A percentile compares a stretch with the other conserved stretches of the same genome.
Conservation (phyloP, 2,113 vertebrate genomes). For the Dolichallabes microphthalmus region DNA sequence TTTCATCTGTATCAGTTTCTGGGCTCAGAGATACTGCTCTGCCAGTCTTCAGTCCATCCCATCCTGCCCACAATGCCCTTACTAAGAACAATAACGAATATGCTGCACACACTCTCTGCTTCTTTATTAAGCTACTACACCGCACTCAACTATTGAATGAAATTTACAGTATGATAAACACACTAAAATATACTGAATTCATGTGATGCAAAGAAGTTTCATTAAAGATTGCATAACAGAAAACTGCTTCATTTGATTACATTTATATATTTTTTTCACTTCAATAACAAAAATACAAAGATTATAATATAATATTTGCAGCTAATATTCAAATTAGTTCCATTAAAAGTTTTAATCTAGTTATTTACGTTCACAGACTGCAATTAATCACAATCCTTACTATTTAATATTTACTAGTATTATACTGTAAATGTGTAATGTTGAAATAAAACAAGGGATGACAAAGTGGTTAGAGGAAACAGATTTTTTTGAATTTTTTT, state of each 20-base stretch:
- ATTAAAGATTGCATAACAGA: not conserved
- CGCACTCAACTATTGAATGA: not conserved
- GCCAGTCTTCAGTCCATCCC: slow-evolving; percentile 18
- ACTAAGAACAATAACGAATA: slow-evolving; percentile 11
- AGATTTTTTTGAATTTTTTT: too few relatives aligned
- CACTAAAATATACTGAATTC: not conserved
- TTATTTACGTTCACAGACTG: too few relatives aligned
- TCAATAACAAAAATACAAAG: not conserved
- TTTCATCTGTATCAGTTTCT: slow-evolving; percentile 33
- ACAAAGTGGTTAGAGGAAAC: too few relatives aligned
- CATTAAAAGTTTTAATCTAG: too few relatives aligned
- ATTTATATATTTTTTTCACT: not conserved
- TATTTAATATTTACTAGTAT: too few relatives aligned
- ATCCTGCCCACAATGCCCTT: slow-evolving; percentile 17
- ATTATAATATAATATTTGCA: not conserved
- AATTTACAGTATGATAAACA: not conserved
- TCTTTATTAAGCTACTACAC: not conserved
- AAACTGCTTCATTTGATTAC: not conserved
- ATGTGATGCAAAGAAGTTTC: not conserved
- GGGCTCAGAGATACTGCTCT: slow-evolving; percentile 22
- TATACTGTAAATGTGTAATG: too few relatives aligned
- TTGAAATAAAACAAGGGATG: too few relatives aligned
- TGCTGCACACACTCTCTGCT: not conserved
- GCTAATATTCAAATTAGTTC: not conserved
- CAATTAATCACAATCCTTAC: too few relatives aligned